Evolutionary conservation across 2,113 vertebrate genomes (phyloP).

Genomic region (Syrmaticus mikado): DNA sequence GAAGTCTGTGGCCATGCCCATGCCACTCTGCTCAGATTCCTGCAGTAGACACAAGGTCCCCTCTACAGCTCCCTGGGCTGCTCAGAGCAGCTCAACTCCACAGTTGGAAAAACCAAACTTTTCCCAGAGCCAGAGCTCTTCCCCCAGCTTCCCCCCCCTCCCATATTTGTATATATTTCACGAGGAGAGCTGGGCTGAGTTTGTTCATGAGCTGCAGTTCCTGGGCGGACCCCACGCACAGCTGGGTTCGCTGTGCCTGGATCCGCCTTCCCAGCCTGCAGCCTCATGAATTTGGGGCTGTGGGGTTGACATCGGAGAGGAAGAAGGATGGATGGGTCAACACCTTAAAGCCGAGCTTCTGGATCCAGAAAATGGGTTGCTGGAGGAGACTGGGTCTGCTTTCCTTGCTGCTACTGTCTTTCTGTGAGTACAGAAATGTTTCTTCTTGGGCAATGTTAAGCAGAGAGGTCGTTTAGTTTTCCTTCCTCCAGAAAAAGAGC

Average conservation of each 20-base stretch:
- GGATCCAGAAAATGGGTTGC: conserved; percentile 75
- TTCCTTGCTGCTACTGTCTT: conserved; percentile 73
- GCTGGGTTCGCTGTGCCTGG: conserved; percentile 89
- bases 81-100: neutral
- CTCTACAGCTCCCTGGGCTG: neutral
- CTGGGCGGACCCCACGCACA: conserved; percentile 84
- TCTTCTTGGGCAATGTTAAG: conserved; percentile 19
- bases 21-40: conserved; percentile 30
- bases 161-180: conserved; percentile 64
- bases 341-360: conserved; percentile 39
- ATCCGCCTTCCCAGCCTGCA: conserved; percentile 73
- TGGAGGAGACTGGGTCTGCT: conserved; percentile 56
- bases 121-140: conserved; percentile 20
- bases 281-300: conserved; percentile 46
- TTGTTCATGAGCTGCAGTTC: conserved; percentile 76
- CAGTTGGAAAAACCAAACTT: neutral
- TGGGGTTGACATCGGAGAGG: conserved; percentile 30
- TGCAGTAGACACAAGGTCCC: neutral
- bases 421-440: conserved; percentile 78
- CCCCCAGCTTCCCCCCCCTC: neutral
- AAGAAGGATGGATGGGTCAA: conserved; percentile 34
- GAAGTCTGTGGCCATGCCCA: neutral
- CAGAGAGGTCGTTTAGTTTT: conserved; percentile 14
- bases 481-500: conserved; percentile 22
- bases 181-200: conserved; percentile 46